phyloP scores from a whole-genome alignment of 2,888 invertebrate species.

The Trichopria drosophilae region DNA sequence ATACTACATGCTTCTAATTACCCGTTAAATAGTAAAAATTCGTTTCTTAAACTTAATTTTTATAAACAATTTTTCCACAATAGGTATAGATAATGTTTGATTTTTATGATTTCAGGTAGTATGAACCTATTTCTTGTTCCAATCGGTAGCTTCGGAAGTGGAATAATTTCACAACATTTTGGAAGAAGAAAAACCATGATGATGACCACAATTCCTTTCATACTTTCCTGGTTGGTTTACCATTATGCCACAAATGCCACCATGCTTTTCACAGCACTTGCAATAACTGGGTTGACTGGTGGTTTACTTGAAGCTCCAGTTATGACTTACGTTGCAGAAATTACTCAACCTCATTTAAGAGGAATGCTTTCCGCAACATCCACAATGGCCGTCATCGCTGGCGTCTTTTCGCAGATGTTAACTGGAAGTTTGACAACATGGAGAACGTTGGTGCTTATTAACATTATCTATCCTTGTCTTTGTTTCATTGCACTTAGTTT shows the following conservation, averaged over 20 bases:
- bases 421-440: constrained; percentile 10
- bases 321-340: constrained; percentile 15
- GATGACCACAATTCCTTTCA: constrained; percentile 3
- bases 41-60: background rate
- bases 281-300: background rate
- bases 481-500: constrained; percentile 2
- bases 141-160: constrained; percentile 11
- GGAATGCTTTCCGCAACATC: constrained; percentile 4
- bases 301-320: constrained; percentile 14
- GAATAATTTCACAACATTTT: constrained; percentile 12
- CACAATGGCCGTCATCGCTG: constrained; percentile 2
- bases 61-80: background rate
- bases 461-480: background rate
- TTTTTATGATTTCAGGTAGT: constrained; percentile 16
- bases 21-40: too few species aligned
- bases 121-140: constrained; percentile 13
- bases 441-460: constrained; percentile 9
- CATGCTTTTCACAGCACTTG: background rate
- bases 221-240: constrained; percentile 9
- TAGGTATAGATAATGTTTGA: background rate
- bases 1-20: too few species aligned
- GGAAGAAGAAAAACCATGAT: constrained; percentile 4
- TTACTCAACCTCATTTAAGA: constrained; percentile 10
- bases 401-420: constrained; percentile 14
- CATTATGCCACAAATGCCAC: background rate